Conservation (phyloP, 2,888 invertebrate genomes). For the Julus scandinavius region DNA sequence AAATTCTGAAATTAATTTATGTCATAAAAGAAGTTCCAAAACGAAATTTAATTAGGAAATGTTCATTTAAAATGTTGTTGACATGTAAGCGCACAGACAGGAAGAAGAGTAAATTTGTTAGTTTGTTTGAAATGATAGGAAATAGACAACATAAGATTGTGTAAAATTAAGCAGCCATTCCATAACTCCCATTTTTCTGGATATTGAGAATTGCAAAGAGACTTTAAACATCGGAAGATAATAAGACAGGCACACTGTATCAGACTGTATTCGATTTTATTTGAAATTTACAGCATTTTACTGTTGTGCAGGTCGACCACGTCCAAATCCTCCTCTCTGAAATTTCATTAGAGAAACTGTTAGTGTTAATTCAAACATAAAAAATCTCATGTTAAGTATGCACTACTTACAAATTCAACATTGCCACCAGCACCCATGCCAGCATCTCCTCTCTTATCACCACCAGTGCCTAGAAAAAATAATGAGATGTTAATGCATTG, state of each 20-base stretch:
- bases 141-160: too few relatives aligned
- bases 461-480: conserved; percentile 65
- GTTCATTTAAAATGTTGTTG: too few relatives aligned
- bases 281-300: conserved; percentile 40
- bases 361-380: conserved; percentile 51
- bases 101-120: too few relatives aligned
- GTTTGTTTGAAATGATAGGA: too few relatives aligned
- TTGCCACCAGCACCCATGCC: conserved; percentile 89
- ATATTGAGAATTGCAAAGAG: too few relatives aligned
- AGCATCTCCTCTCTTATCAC: conserved; percentile 96
- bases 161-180: too few relatives aligned
- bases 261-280: background rate
- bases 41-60: too few relatives aligned
- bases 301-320: conserved; percentile 65
- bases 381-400: conserved; percentile 11
- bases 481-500: background rate
- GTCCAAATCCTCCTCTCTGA: conserved; percentile 83
- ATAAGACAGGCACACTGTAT: background rate
- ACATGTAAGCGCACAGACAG: too few relatives aligned
- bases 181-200: too few relatives aligned
- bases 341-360: conserved; percentile 65
- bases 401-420: conserved; percentile 83
- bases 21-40: too few relatives aligned
- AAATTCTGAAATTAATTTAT: too few relatives aligned
- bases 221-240: too few relatives aligned